A percentile compares a stretch with the other conserved stretches of the same genome.
Conservation (phyloP, 2,113 vertebrate genomes). For the Pan troglodytes region NHGRI_mPanTro3-v2.1_pri NC_072408.2:88953501-88954000, state of each 20-base stretch:
- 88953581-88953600: accelerated
- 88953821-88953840: not conserved
- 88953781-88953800: not conserved
- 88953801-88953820: not conserved
- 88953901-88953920: not conserved
- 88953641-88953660: not conserved
- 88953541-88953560: not conserved
- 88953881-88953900: not conserved
- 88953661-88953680: not conserved
- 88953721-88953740: not conserved
- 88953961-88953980: not conserved
- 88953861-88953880: not conserved
- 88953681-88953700: not conserved
- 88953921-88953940: not conserved
- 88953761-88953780: not conserved
- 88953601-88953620: no score
- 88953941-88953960: not conserved
- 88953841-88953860: not conserved
- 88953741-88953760: not conserved
- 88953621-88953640: not conserved
- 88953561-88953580: not conserved
- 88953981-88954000: not conserved
- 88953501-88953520: not conserved
- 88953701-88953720: not conserved
- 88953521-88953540: not conserved